Percentiles rank a stretch among this genome's conserved stretches.
Conservation (phyloP, 2,888 invertebrate genomes). For the Lissonota sp. region DNA sequence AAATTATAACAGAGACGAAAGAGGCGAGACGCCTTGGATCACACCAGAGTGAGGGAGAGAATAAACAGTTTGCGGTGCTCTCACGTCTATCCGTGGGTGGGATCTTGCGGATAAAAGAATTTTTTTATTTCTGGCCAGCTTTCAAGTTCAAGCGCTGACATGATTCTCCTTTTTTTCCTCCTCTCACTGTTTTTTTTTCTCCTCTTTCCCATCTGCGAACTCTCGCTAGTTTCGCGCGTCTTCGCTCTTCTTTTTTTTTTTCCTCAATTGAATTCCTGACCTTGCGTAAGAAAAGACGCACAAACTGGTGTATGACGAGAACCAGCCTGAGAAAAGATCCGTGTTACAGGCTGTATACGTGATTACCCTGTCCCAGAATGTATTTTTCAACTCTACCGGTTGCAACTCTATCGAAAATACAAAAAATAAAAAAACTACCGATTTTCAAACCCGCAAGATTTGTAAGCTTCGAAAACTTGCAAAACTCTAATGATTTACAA, state of each 20-base stretch:
- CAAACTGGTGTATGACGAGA: conserved; percentile 1
- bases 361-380: background rate
- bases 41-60: background rate
- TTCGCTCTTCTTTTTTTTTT: conserved; percentile 1
- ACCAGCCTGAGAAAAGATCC: background rate
- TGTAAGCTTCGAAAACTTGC: no score
- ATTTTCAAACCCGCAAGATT: no score
- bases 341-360: background rate
- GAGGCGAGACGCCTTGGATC: background rate
- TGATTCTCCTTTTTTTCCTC: no score
- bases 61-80: conserved; percentile 26
- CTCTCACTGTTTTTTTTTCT: conserved; percentile 29
- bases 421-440: no score
- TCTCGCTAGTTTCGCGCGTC: background rate
- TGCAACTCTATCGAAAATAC: no score
- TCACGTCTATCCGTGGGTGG: conserved; percentile 39
- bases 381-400: no score
- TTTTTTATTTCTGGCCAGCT: conserved; percentile 60
- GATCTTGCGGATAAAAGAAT: conserved; percentile 53
- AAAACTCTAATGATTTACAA: no score
- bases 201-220: background rate
- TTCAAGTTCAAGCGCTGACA: conserved; percentile 63
- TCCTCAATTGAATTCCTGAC: conserved; percentile 49
- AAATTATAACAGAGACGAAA: conserved; percentile 13
- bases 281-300: conserved; percentile 47